A percentile compares a stretch with the other conserved stretches of the same genome.
These are phyloP conservation scores for human (Homo sapiens) DNA, from an alignment of 2,113 vertebrate genomes.

Conservation along the genomic window GRCh38 chr4:122086001-122086500, in stretches of 20 bases:
- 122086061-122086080: not conserved
- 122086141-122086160: conserved; percentile 55
- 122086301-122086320: conserved; percentile 44
- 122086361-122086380: conserved; percentile 44
- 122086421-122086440: conserved; percentile 77
- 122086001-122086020: not conserved
- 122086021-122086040: not conserved
- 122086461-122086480: conserved; percentile 57
- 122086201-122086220: conserved; percentile 43
- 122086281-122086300: not conserved
- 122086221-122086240: conserved; percentile 4
- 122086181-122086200: conserved; percentile 16
- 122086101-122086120: not conserved
- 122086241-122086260: not conserved
- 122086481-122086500: not conserved
- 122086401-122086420: conserved; percentile 66
- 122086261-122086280: not conserved
- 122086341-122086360: conserved; percentile 47
- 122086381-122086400: conserved; percentile 41
- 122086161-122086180: conserved; percentile 19
- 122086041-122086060: not conserved
- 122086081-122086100: not conserved
- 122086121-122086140: not conserved
- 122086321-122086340: not conserved
- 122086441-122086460: conserved; percentile 54